Conservation (phyloP, 92 coral and sea anemone species). For the Epizoanthus rinbou region DNA sequence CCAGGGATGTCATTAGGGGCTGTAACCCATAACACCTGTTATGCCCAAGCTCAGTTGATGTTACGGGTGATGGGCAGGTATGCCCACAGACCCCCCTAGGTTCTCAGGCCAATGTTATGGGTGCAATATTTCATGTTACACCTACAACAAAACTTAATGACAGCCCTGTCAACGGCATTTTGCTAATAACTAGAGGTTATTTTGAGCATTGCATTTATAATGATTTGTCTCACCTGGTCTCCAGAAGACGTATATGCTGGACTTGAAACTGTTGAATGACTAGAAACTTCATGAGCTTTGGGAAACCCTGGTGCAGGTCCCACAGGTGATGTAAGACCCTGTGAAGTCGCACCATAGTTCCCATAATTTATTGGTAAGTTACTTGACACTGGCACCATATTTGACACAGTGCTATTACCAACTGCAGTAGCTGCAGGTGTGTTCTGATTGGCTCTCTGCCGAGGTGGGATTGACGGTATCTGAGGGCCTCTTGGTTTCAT, state of each 20-base stretch:
- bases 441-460: slow-evolving; percentile 15
- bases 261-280: neutral
- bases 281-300: neutral
- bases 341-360: neutral
- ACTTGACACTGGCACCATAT: neutral
- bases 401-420: neutral
- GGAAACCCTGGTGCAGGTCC: neutral
- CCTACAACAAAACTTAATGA: no score
- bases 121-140: no score
- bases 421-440: neutral
- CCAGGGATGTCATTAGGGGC: no score
- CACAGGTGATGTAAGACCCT: neutral
- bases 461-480: slow-evolving; percentile 54
- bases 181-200: no score
- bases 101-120: no score
- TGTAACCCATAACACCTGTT: no score
- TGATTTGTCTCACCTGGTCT: slow-evolving; percentile 15
- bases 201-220: no score
- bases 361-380: slow-evolving; percentile 3
- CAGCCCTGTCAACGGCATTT: no score
- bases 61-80: no score
- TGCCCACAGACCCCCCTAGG: no score
- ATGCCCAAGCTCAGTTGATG: no score
- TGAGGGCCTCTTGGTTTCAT: slow-evolving; percentile 3
- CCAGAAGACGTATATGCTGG: slow-evolving; percentile 3